Conservation (phyloP, 2,888 invertebrate genomes). For the Zaprionus obscuricornis region DNA sequence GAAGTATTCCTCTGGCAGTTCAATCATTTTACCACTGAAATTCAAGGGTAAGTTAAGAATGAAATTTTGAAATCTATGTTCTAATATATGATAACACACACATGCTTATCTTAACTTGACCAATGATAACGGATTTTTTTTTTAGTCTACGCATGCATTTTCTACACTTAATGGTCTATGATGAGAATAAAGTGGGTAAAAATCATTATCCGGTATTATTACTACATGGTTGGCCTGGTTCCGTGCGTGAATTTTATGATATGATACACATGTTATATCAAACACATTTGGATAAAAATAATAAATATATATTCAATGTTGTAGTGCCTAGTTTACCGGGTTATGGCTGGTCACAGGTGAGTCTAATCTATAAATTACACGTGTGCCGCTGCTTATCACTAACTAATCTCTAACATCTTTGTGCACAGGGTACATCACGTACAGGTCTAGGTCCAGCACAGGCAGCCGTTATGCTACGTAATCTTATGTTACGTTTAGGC, state of each 20-base stretch:
- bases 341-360: constrained; percentile 83
- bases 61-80: too few species aligned
- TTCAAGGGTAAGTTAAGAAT: constrained; percentile 85
- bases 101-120: constrained; percentile 34
- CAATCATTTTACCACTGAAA: constrained; percentile 89
- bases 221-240: constrained; percentile 96
- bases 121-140: constrained; percentile 21
- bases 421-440: constrained; percentile 82
- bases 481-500: constrained; percentile 88
- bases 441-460: constrained; percentile 82
- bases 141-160: constrained; percentile 86
- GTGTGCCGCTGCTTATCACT: neutral
- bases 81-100: constrained; percentile 35
- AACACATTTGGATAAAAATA: constrained; percentile 81
- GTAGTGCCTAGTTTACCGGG: constrained; percentile 85
- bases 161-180: constrained; percentile 86
- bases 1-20: constrained; percentile 89
- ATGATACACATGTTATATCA: constrained; percentile 88
- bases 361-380: neutral
- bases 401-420: neutral
- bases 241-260: constrained; percentile 92
- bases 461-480: constrained; percentile 86
- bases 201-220: constrained; percentile 84
- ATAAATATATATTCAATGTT: constrained; percentile 86
- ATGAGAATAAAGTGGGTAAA: constrained; percentile 79